phyloP scores from a whole-genome alignment of 2,113 vertebrate species.

The Poeciliopsis prolifica region DNA sequence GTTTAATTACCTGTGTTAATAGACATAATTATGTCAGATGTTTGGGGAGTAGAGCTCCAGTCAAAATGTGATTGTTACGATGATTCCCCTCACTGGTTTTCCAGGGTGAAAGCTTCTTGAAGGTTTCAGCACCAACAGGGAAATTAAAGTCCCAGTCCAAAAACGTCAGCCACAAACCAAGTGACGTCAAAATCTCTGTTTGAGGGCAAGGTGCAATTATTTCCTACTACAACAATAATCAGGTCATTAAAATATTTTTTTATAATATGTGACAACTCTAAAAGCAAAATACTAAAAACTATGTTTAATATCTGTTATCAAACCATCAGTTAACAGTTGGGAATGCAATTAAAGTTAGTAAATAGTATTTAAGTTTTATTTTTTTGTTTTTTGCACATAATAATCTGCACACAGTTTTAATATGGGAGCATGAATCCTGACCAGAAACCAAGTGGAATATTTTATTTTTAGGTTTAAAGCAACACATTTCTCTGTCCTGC shows the following conservation, averaged over 20 bases:
- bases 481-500: not conserved
- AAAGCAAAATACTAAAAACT: not conserved
- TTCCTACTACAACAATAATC: slow-evolving; percentile 20
- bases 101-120: slow-evolving; percentile 36
- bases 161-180: slow-evolving; percentile 9
- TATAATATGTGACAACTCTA: not conserved
- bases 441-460: not conserved
- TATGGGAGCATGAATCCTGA: not conserved
- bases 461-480: not conserved
- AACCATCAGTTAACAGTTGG: no score
- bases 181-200: slow-evolving; percentile 21
- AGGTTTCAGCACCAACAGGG: slow-evolving; percentile 23
- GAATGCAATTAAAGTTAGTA: no score
- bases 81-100: slow-evolving; percentile 55
- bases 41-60: slow-evolving; percentile 53
- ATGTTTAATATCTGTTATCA: no score
- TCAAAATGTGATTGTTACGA: slow-evolving; percentile 45
- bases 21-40: slow-evolving; percentile 56
- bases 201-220: slow-evolving; percentile 16
- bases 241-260: not conserved
- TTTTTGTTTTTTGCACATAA: no score
- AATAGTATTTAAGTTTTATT: no score
- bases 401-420: not conserved
- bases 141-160: slow-evolving; percentile 38
- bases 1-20: slow-evolving; percentile 65